phyloP scores from a whole-genome alignment of 2,888 invertebrate genomes.

The Callimorpha dominula region DNA sequence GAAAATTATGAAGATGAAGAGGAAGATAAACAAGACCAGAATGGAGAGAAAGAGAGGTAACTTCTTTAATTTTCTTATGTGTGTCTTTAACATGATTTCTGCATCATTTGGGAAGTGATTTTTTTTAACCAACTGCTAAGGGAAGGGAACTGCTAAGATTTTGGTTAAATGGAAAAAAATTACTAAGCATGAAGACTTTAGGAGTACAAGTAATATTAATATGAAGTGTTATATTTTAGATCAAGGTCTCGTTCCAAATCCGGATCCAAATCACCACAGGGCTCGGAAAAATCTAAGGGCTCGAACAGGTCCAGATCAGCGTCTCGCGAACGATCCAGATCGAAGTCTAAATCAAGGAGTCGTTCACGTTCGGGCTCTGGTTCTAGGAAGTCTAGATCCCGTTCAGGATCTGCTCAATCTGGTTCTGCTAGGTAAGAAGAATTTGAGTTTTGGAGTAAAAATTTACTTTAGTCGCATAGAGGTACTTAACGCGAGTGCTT shows the following conservation, averaged over 20 bases:
- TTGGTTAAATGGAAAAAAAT: not conserved
- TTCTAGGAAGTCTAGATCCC: conserved; percentile 70
- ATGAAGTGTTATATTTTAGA: conserved; percentile 38
- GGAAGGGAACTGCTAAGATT: too few species aligned
- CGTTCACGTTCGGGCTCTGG: conserved; percentile 76
- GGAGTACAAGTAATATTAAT: conserved; percentile 18
- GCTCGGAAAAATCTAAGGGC: conserved; percentile 69
- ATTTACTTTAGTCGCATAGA: too few species aligned
- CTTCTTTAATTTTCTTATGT: not conserved
- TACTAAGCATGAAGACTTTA: too few species aligned
- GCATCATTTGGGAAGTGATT: not conserved
- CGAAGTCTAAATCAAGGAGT: conserved; percentile 64
- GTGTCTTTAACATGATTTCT: not conserved
- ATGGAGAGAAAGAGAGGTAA: conserved; percentile 76
- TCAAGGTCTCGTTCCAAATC: conserved; percentile 79
- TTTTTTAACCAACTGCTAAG: too few species aligned
- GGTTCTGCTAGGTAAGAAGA: conserved; percentile 64
- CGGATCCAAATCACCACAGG: conserved; percentile 74
- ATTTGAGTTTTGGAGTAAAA: not conserved
- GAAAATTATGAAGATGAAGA: conserved; percentile 90
- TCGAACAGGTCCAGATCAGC: conserved; percentile 62
- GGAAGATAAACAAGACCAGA: conserved; percentile 85
- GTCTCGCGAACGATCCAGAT: conserved; percentile 58
- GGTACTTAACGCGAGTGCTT: too few species aligned
- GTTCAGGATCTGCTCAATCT: conserved; percentile 68